A percentile compares a stretch with the other conserved stretches of the same genome.
phyloP scores from a whole-genome alignment of 2,113 vertebrate species.

The Pterocles gutturalis region DNA sequence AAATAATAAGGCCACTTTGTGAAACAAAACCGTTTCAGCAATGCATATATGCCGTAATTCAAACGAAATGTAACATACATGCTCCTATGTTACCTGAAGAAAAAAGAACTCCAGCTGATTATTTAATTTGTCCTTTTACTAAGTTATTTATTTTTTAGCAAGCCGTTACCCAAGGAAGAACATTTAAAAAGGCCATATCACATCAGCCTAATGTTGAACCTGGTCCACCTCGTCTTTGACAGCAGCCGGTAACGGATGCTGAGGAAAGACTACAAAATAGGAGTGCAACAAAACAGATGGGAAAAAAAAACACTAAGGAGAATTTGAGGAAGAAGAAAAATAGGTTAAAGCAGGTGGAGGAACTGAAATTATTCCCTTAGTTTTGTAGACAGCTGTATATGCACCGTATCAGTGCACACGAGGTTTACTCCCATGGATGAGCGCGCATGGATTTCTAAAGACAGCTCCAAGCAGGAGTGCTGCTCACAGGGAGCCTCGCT shows the following conservation, averaged over 20 bases:
- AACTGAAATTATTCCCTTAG: not conserved
- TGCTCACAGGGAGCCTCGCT: not conserved
- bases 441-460: not conserved
- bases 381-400: not conserved
- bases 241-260: not conserved
- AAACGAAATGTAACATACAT: not conserved
- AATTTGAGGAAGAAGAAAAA: not conserved
- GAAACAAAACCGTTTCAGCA: not conserved
- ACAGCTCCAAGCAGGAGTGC: not conserved
- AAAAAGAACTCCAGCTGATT: not conserved
- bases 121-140: slow-evolving; percentile 21
- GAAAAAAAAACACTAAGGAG: not conserved
- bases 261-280: not conserved
- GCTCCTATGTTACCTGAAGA: not conserved
- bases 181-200: not conserved
- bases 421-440: not conserved
- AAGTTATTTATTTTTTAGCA: not conserved
- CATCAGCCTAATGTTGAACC: not conserved
- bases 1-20: slow-evolving; percentile 29
- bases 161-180: not conserved
- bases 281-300: not conserved
- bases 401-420: rapidly evolving
- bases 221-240: not conserved
- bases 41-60: not conserved
- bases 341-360: not conserved